Evolutionary conservation across 2,113 vertebrate species (phyloP).

Genomic region (Hippopotamus amphibius): DNA sequence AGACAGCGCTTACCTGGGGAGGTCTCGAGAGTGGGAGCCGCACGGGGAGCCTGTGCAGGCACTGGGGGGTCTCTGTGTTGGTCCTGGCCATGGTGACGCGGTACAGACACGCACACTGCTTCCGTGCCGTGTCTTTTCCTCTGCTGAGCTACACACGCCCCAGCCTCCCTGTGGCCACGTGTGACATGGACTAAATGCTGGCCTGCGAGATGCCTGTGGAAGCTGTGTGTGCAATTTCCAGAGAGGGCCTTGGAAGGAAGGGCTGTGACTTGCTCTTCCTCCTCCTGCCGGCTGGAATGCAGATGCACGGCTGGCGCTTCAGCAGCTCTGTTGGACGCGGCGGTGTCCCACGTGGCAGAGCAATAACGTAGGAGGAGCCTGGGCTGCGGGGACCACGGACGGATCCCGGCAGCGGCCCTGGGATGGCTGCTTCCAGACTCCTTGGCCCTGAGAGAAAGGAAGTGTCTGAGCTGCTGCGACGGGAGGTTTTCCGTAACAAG

Average conservation of each 20-base stretch:
- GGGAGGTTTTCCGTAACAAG: not conserved
- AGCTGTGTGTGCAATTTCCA: not conserved
- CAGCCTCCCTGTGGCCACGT: not conserved
- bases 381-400: not conserved
- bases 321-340: fast-evolving
- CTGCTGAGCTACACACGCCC: not conserved
- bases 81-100: not conserved
- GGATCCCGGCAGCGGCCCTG: not conserved
- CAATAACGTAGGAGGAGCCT: too few relatives aligned
- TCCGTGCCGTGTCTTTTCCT: not conserved
- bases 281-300: not conserved
- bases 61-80: not conserved
- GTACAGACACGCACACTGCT: too few relatives aligned
- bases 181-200: not conserved
- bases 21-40: not conserved
- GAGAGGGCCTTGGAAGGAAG: not conserved
- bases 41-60: not conserved
- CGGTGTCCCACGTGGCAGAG: not conserved
- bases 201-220: not conserved
- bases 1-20: not conserved
- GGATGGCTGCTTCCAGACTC: not conserved
- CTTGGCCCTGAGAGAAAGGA: not conserved
- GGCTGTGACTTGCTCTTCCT: not conserved
- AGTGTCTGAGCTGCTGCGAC: not conserved
- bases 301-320: not conserved